phyloP scores from a whole-genome alignment of 2,797 vertebrate genomes.

The Sebastes taczanowskii region DNA sequence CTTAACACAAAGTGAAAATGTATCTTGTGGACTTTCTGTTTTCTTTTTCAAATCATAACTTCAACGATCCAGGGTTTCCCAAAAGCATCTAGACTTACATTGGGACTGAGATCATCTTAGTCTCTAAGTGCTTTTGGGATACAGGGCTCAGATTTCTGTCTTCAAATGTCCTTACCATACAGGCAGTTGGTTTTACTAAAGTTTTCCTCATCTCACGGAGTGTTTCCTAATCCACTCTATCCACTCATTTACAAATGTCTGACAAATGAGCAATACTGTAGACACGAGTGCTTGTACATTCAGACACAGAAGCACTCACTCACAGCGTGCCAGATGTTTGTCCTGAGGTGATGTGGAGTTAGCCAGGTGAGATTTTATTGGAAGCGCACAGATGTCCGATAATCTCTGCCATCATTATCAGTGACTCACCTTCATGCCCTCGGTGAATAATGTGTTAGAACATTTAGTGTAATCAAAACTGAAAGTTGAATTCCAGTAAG shows the following conservation, averaged over 20 bases:
- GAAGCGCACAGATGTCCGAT: constrained; percentile 25
- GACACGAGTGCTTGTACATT: constrained; percentile 1
- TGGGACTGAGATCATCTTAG: not conserved
- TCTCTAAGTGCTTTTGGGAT: not conserved
- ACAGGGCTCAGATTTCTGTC: not conserved
- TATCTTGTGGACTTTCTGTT: not conserved
- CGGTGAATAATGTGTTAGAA: constrained; percentile 16
- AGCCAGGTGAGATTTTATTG: constrained; percentile 57
- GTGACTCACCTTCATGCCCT: constrained; percentile 44
- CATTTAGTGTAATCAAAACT: not conserved
- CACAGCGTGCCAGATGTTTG: constrained; percentile 61
- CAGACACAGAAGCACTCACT: constrained; percentile 43
- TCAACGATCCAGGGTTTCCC: not conserved
- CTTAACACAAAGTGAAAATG: not conserved
- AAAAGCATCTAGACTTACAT: not conserved
- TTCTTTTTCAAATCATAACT: not conserved
- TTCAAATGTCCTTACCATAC: not conserved
- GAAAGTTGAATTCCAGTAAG: not conserved
- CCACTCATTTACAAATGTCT: not conserved
- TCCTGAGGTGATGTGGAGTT: constrained; percentile 53
- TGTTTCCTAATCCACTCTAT: not conserved
- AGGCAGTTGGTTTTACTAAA: not conserved
- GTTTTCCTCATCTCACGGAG: not conserved
- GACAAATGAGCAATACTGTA: constrained; percentile 18
- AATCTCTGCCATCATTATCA: constrained; percentile 6